Base-by-base conservation (phyloP, 2,888 invertebrate genomes). In the Cantharis flavilabris region DNA sequence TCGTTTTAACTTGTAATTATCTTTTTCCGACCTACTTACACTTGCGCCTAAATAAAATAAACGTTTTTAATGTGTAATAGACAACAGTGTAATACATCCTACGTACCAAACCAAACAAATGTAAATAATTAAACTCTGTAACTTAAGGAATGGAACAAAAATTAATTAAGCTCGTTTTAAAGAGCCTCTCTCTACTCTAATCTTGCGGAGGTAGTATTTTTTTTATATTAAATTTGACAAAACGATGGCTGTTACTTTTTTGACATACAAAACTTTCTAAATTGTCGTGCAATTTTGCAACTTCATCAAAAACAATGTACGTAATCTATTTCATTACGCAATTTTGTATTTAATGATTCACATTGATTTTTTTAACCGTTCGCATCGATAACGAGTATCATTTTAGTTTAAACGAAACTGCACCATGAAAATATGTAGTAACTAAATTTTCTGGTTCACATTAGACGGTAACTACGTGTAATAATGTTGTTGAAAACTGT, bases 401-500 rank as follows among this genome's bases (percentile, higher is more conserved):
- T 49, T 49, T 49, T n/a, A 49, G 49, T 49, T 7, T 4, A 2
- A 23, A 23, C 9, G 33, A 16, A 16, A 64, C 64, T n/a, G 9
- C 23, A 13, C 13, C 30, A 70, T 14, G 30, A 33, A 26, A n/a
- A 70, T 70, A 30, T 9, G 28, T 30, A 30, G 10, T 30, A 28
- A 28, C 13, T 14, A 28, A 70, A 69, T 26, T 69, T 72, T 73
- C 73, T 63, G 30, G 69, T 73, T 30, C 23, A 71, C 62, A 63
- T 77, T 73, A 71, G 73, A 75, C 63, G 23, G 62, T 71, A 71
- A 70, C 30, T 70, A 20, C 63, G 73, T 71, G 73, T 71, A 77
- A 77, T 28, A 62, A 26, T 73, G 73, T 76, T 71, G 73, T 73
- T 75, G 69, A 77, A 30, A 72, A 75, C 72, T 75, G 77, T 72